A percentile compares a stretch with the other conserved stretches of the same genome.
phyloP scores from a whole-genome alignment of 30 jellyfish, hydroid and myxozoan genomes.

The Cassiopea xamachana region DNA sequence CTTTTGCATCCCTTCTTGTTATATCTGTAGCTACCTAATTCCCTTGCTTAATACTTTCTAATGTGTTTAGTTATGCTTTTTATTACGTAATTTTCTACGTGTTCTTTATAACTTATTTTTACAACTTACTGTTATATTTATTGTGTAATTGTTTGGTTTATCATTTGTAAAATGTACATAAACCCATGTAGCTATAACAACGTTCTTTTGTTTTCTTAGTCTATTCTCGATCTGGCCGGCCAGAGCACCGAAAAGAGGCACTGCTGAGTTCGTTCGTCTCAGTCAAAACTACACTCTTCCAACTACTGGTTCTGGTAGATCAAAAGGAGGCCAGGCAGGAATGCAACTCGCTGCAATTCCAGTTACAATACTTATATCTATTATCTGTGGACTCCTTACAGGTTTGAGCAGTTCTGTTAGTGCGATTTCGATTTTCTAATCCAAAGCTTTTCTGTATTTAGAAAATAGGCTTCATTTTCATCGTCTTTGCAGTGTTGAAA shows the following conservation, averaged over 20 bases:
- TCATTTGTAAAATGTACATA: background rate
- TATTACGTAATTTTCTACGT: no score
- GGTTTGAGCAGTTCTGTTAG: slow-evolving; percentile 35
- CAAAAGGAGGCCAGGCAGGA: slow-evolving; percentile 76
- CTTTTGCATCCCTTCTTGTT: no score
- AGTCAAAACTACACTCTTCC: slow-evolving; percentile 6
- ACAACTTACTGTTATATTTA: no score
- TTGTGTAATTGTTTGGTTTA: no score
- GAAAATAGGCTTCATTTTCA: background rate
- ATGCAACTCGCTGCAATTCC: slow-evolving; percentile 79
- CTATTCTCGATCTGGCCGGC: slow-evolving; percentile 43
- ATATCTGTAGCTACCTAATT: no score
- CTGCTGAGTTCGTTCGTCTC: slow-evolving; percentile 12
- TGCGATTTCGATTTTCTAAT: background rate
- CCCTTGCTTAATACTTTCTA: no score
- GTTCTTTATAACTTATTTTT: no score
- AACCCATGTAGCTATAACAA: background rate
- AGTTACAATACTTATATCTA: slow-evolving; percentile 67
- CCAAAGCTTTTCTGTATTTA: no score
- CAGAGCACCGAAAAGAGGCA: slow-evolving; percentile 19
- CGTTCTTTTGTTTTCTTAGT: background rate
- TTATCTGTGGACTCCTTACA: slow-evolving; percentile 84
- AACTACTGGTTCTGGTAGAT: slow-evolving; percentile 14
- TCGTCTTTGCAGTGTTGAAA: background rate
- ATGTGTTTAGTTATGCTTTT: no score